Base-by-base conservation (phyloP, 2,888 invertebrate species). In the Acrobasis consociella region DNA sequence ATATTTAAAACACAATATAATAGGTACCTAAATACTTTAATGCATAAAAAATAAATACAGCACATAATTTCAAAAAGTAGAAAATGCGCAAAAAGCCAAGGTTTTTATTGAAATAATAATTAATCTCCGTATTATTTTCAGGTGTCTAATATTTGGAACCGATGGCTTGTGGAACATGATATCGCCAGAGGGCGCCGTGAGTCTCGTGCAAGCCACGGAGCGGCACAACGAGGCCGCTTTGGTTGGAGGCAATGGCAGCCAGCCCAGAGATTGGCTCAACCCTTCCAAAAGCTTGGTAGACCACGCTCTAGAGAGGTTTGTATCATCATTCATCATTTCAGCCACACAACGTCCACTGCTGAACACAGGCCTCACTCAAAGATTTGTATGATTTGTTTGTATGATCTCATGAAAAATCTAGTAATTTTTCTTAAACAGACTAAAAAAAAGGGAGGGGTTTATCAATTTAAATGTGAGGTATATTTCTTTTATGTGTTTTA, bases 91-190 rank as follows among this genome's bases (percentile, higher is more conserved):
- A 22, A 22, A 22, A 3, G 22, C 1, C 1, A 22, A 22, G 3
- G 3, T 2, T 2, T 22, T 22, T 22, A 22, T 22, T 22, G 3
- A 22, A 22, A 22, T 31, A 22, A 22, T 11, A 11, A 42, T 5
- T 46, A 46, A 42, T 46, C 3, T n/a, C 5, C 51, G 16, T 16
- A 49, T 55, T 56, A 10, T 60, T 86, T 84, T 31, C 79, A 94
- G 97, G 73, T 99, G 99, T 91, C 93, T 99, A 51, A 96, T 99
- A 70, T 96, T 99, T 77, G 99, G 98, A 62, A 98, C 99, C 0
- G 99, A 99, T 86, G 99, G 99, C 0, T 91, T 99, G 46, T 99
- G 98, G 97, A 99, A 99, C 87, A 98, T 99, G 95, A 91, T 99
- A 68, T 95, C 95, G 1, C 94, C 98, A 0, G 95, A 96, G 72